Evolutionary conservation across 2,797 vertebrate genomes (phyloP).

Genomic region (Falco rusticolus): DNA sequence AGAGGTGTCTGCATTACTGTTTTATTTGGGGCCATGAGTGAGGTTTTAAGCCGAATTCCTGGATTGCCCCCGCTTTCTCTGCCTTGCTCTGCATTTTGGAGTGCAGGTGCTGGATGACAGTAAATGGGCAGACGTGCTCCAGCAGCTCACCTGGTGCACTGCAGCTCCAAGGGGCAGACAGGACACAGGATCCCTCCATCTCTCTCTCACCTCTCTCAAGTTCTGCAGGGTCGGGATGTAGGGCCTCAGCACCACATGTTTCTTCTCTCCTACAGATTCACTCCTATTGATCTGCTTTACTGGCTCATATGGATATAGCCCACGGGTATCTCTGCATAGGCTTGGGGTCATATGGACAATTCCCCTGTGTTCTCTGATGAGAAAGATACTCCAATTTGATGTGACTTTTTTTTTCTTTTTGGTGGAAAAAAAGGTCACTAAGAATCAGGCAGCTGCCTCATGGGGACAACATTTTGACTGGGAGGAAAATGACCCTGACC

Average conservation of each 20-base stretch:
- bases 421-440: neutral
- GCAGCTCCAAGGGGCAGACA: neutral
- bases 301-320: neutral
- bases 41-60: neutral
- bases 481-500: constrained; percentile 9
- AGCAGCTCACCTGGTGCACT: neutral
- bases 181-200: neutral
- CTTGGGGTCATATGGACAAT: neutral
- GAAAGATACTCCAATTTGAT: neutral
- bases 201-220: neutral
- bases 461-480: constrained; percentile 27
- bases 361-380: neutral
- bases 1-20: no score
- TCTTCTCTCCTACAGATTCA: neutral
- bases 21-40: neutral
- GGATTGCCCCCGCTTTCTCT: neutral
- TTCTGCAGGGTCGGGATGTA: neutral
- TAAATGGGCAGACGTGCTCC: neutral
- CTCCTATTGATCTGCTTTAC: neutral
- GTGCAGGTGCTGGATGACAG: neutral
- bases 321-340: neutral
- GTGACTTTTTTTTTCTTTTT: neutral
- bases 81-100: neutral
- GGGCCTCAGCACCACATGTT: neutral
- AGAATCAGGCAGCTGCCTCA: neutral